Evolutionary conservation across 2,888 invertebrate genomes (phyloP), one percentile per base, ranked within the genome.

Genomic region (Clivina fossor): DNA sequence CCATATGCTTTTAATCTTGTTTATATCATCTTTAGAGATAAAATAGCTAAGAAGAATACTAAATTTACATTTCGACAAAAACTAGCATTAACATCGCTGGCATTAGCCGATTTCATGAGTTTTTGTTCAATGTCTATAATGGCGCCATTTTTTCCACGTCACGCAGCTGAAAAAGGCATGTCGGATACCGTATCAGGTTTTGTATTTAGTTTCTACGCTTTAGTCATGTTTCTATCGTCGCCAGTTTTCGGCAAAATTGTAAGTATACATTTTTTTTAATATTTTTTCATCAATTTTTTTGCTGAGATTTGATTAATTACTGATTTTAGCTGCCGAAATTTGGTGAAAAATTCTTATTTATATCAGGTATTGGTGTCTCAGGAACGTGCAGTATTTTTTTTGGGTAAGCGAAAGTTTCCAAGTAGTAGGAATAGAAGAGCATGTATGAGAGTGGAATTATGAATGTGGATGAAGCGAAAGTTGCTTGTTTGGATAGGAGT

Each of bases 81-180:
- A 56, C 67, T 84, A 60, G 83, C 84, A 1, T 73, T 86, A 50
- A 74, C 77, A 3, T 81, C 84, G 1, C 71, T 88, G 35, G 84
- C 85, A 3, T 69, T 86, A 15, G 85, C 86, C 38, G 86, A 87
- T 72, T 87, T 88, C 71, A 82, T 86, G 75, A 84, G 85, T 66
- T 87, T 86, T 72, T 85, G 86, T 63, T 85, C 86, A 7, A 86
- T 87, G 84, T 87, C 87, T 40, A 82, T 89, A 56, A 84, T 89
- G 81, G 88, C 88, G 4, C 88, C 88, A 1, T 89, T 89, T 74
- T 89, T 88, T 69, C 88, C 88, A 1, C 75, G 79, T 61, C 87
- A 88, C 77, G 88, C 88, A 9, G 73, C 78, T 1, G 71, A 72
- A 47, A 89, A 88, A 70, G 88, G 87, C 16, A 78, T 87, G 61